Base-by-base conservation (phyloP, 2,888 invertebrate genomes). In the Pterostichus niger region DNA sequence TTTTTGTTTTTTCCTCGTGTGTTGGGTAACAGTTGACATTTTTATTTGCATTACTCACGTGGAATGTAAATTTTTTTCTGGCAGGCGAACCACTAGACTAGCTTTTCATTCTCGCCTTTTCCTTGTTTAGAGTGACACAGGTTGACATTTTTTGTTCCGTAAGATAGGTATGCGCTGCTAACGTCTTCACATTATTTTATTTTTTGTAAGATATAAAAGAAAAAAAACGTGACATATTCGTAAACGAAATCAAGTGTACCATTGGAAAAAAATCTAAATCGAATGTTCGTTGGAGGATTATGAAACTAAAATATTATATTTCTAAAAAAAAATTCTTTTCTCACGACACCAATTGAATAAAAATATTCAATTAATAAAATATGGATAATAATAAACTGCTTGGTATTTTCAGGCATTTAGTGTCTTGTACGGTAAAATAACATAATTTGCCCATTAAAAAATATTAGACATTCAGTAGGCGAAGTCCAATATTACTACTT, bases 171-270 rank as follows among this genome's bases (percentile, higher is more conserved):
- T n/a, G 61, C 13, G n/a, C 13, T n/a, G 35, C 33, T 64, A 64
- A 64, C 64, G 64, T 33, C 64, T 64, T 64, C 64, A 35, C 64
- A 64, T 64, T 64, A 64, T 33, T 64, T 64, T 64, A 64, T 64
- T 17, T 64, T 64, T 31, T 64, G 11, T 64, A 33, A 33, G 33
- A 33, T 33, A 35, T 59, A 31, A 59, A 59, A n/a, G n/a, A n/a
- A 31, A 11, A 35, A 49, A 64, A 64, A 35, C 33, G 1, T 59
- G 59, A 59, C 59, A 17, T 59, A 11, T 59, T 59, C 24, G 11
- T 31, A 59, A 59, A 59, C 59, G 17, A 59, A 31, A 59, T 59
- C 59, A 59, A 24, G 24, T 59, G 10, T 59, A 10, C 2, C 11
- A 59, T 59, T 59, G 6, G 9, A 6, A 40, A 9, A 40, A 40